Evolutionary conservation across 1,140 invertebrate species (phyloP).

Genomic region (Thereuonema tuberculata): DNA sequence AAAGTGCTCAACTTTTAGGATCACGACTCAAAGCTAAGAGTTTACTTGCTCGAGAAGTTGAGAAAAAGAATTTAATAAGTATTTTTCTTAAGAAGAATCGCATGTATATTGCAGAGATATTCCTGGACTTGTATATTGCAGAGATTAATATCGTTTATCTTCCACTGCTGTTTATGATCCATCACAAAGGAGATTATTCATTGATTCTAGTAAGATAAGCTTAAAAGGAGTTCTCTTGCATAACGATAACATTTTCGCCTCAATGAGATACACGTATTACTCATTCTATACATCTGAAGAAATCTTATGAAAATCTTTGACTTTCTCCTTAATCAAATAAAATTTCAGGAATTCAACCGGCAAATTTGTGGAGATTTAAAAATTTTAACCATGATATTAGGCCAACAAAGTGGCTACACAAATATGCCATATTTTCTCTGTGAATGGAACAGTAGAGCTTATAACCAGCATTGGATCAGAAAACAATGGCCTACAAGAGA

Average conservation of each 20-base stretch:
- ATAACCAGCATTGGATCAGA: neutral
- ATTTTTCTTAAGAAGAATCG: neutral
- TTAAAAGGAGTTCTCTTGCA: neutral
- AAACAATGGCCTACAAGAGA: neutral
- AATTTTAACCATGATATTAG: neutral
- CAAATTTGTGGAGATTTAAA: neutral
- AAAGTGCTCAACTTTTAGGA: neutral
- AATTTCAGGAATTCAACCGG: neutral
- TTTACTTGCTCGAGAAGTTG: neutral
- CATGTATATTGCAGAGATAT: neutral
- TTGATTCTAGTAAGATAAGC: neutral
- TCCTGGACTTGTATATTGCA: neutral
- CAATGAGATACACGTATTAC: neutral
- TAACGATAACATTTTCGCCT: neutral
- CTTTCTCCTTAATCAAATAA: neutral
- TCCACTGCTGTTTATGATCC: neutral
- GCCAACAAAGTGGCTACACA: neutral
- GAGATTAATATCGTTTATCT: neutral
- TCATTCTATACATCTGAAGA: neutral
- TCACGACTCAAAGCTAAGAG: neutral
- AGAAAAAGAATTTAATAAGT: neutral
- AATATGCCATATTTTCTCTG: neutral
- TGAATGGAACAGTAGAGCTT: neutral
- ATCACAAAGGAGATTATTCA: neutral
- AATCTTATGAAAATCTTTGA: neutral